Evolutionary conservation across 2,797 vertebrate species (phyloP), one percentile per base, ranked within the genome.

Genomic region (Melanotaenia parkinsoni): DNA sequence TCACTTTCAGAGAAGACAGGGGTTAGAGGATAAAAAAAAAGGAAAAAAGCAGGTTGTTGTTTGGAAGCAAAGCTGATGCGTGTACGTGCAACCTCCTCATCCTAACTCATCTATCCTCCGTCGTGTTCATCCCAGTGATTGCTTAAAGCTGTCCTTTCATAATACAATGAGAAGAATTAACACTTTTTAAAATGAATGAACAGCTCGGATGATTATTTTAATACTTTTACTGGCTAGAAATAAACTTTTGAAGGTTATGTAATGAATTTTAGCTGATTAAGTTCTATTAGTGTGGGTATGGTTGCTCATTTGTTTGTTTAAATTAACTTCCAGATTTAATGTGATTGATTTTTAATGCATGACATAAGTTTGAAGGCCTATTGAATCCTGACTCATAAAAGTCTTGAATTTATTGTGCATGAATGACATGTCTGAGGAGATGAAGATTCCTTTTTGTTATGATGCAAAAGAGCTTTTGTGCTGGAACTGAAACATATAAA

Each of bases 401-500:
- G 75, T 75, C 67, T 84, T 66, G 33, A 70, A 59, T 63, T 69
- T 69, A 75, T 81, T 74, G 80, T 90, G 91, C 91, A 92, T 93
- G 91, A 84, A 22, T 87, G 86, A 86, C 69, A 78, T 79, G 74
- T 67, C 28, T 45, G 35, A 20, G 32, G 26, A 80, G 67, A 78
- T 58, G 18, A 59, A 51, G 61, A 63, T 47, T 24, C 45, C 61
- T 37, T 40, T 57, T 69, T 77, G 47, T 75, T 51, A 65, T 67
- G 54, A 64, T 75, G 11, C 61, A 75, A 67, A 85, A 58, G 26
- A 73, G 28, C 14, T 2, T 43, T 51, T 68, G 47, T 66, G 47
- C 32, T 40, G 33, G 35, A 66, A 53, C 24, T 47, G 30, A 45
- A 63, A 62, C 67, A 58, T 18, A 63, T 30, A 20, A 22, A 61